These are phyloP conservation scores for Syndactyla subalaris DNA, from an alignment of 2,797 vertebrate genomes.

Conservation along the genomic window DNA sequence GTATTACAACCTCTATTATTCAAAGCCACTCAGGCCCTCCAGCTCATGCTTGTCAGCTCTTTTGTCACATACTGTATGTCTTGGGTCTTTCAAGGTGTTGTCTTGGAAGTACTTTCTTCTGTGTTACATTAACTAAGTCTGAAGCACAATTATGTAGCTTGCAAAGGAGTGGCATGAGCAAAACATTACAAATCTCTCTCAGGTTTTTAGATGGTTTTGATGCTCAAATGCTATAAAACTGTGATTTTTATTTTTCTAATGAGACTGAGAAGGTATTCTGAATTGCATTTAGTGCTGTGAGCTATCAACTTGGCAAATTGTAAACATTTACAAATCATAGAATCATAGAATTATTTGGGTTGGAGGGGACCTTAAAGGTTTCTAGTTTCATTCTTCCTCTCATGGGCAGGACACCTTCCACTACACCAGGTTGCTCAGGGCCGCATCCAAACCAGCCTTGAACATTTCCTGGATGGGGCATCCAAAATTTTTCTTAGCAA, in stretches of 20 bases:
- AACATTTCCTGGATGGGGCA: neutral
- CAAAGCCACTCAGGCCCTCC: neutral
- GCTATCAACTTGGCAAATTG: neutral
- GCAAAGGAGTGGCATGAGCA: neutral
- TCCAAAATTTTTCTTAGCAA: neutral
- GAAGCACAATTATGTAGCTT: neutral
- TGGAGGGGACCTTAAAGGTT: neutral
- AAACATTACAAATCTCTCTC: neutral
- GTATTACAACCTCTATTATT: neutral
- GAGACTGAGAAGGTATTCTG: neutral
- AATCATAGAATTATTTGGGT: neutral
- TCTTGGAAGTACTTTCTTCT: neutral
- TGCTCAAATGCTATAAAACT: neutral
- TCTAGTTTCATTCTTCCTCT: fast-evolving
- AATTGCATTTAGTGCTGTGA: neutral
- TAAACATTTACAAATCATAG: neutral
- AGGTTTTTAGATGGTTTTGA: neutral
- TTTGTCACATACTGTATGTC: neutral
- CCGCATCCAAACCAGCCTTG: fast-evolving
- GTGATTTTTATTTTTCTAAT: neutral
- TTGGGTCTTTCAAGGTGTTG: neutral
- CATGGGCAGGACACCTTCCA: neutral
- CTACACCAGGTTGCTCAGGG: neutral
- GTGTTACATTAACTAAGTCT: neutral
- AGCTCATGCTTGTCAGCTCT: neutral